Evolutionary conservation across 1,140 invertebrate species (phyloP), one percentile per base, ranked within the genome.

Genomic region (Bombus impatiens): DNA sequence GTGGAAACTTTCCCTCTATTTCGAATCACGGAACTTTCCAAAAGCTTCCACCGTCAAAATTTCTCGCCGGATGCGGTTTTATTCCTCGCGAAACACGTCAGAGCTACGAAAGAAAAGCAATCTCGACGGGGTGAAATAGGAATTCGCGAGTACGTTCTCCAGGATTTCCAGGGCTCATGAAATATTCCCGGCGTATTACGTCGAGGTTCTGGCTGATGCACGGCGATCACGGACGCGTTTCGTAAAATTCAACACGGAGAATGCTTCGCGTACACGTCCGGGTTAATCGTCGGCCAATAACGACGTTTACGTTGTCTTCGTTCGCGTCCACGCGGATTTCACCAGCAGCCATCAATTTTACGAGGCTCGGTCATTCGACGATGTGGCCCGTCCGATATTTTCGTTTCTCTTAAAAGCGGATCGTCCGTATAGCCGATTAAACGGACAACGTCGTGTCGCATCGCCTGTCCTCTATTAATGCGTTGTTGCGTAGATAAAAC

Each of bases 401-500:
- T 77, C 68, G 70, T 77, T 77, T 77, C 74, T 42, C 71, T 72
- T 76, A 65, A 82, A 82, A 76, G 81, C 71, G 68, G 65, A 76
- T 82, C 71, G 81, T 59, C 53, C 71, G 71, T 67, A 67, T 76
- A 44, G 71, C 53, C 71, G 71, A 76, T 82, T 71, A 76, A 72
- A 82, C 71, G 53, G 71, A 82, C 81, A 75, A 32, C 35, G 71
- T 40, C 71, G 68, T 28, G 71, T 40, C 71, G 68, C 47, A 37
- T 82, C 70, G 70, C 81, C 62, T 18, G 72, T 65, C 37, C 82
- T 77, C 70, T 53, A 68, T 77, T 77, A 83, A 83, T 40, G 70
- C 82, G 57, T n/a, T 44, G 42, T 83, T 83, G 74, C 82, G 25
- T 77, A 77, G 82, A 77, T 77, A 83, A 83, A 83, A 80, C 78